A percentile compares a stretch with the other conserved stretches of the same genome.
phyloP scores from a whole-genome alignment of 2,113 vertebrate genomes.

The Sapayoa aenigma region DNA sequence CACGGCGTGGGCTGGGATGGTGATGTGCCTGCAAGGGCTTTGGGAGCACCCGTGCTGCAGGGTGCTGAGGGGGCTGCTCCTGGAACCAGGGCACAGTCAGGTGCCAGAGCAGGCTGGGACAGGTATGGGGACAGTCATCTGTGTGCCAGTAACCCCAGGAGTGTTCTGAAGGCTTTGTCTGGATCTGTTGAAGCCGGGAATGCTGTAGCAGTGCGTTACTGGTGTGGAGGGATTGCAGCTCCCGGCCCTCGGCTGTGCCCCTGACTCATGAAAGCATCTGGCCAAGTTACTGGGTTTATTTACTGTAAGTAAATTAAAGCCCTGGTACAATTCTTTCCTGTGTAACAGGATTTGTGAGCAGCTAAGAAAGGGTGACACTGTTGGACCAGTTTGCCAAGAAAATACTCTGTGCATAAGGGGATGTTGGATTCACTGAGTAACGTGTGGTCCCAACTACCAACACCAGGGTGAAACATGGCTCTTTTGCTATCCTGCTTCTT shows the following conservation, averaged over 20 bases:
- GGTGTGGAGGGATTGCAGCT: neutral
- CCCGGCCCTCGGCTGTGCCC: neutral
- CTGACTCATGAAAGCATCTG: conserved; percentile 1
- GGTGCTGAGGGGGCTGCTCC: too few species aligned
- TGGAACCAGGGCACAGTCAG: neutral
- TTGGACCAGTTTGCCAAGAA: conserved; percentile 2
- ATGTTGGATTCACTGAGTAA: neutral
- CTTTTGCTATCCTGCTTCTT: neutral
- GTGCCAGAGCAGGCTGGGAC: neutral
- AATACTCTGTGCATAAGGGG: neutral
- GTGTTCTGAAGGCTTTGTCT: neutral
- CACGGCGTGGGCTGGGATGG: neutral
- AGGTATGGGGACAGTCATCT: fast-evolving
- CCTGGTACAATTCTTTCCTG: conserved; percentile 38
- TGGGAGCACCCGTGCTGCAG: neutral
- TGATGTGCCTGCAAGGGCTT: neutral
- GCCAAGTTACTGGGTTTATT: conserved; percentile 26
- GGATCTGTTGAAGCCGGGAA: neutral
- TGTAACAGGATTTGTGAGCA: conserved; percentile 45
- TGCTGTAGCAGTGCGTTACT: neutral
- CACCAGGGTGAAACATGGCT: neutral
- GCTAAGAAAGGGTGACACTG: neutral
- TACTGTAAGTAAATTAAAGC: conserved; percentile 50
- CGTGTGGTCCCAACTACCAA: neutral
- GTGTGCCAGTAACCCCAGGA: neutral